Conservation (phyloP, 2,797 vertebrate genomes). For the Macroramphosus scolopax region DNA sequence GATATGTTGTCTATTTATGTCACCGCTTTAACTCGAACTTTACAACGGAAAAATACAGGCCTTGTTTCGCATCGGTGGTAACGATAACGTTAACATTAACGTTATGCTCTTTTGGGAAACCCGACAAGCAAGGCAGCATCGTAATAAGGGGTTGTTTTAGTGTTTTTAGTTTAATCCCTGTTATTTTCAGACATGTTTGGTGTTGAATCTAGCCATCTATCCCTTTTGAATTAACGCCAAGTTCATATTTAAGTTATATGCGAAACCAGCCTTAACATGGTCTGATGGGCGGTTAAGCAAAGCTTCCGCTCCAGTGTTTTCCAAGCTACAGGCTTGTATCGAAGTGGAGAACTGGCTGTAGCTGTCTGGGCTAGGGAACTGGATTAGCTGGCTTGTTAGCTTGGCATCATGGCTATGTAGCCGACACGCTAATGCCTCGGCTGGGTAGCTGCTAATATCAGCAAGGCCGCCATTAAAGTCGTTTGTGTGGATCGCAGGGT, state of each 20-base stretch:
- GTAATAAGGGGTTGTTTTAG: slow-evolving; percentile 10
- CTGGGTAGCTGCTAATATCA: slow-evolving; percentile 62
- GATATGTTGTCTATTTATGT: slow-evolving; percentile 5
- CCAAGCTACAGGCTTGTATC: slow-evolving; percentile 18
- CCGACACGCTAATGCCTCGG: slow-evolving; percentile 60
- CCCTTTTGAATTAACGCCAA: not conserved
- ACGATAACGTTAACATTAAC: slow-evolving; percentile 11
- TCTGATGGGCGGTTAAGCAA: slow-evolving; percentile 37
- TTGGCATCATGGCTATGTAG: slow-evolving; percentile 69
- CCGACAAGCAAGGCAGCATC: slow-evolving; percentile 1
- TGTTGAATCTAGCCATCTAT: not conserved
- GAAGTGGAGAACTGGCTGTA: slow-evolving; percentile 14
- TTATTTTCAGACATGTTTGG: slow-evolving; percentile 3
- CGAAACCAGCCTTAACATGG: slow-evolving; percentile 16
- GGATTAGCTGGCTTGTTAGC: slow-evolving; percentile 74
- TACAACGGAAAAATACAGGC: slow-evolving; percentile 66
- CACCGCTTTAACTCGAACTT: slow-evolving; percentile 35
- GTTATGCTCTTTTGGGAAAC: slow-evolving; percentile 21
- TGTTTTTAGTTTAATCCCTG: not conserved
- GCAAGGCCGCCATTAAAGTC: slow-evolving; percentile 76
- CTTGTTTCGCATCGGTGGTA: slow-evolving; percentile 28
- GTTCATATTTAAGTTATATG: slow-evolving; percentile 7
- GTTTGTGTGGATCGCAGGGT: slow-evolving; percentile 43
- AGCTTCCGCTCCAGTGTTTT: slow-evolving; percentile 46
- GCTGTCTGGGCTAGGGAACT: slow-evolving; percentile 48